Evolutionary conservation across 2,888 invertebrate genomes (phyloP).

Genomic region (Nycteola revayana): DNA sequence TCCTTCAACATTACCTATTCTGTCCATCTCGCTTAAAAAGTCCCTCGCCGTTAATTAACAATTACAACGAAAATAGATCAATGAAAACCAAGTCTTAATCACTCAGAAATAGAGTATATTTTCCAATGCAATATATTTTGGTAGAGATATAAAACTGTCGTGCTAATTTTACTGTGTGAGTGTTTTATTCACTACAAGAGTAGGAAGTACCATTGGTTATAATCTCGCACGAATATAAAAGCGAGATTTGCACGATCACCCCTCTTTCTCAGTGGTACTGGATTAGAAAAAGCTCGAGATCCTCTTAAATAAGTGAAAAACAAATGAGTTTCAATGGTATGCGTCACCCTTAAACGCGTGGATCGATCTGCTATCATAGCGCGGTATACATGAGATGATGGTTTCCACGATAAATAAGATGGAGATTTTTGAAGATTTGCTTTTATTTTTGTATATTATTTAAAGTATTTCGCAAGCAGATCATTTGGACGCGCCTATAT

Average conservation of each 20-base stretch:
- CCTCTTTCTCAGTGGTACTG: constrained; percentile 12
- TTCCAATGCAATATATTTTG: constrained; percentile 6
- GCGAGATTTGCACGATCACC: too few relatives aligned
- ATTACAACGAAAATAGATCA: constrained; percentile 10
- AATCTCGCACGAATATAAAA: background rate
- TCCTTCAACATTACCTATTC: constrained; percentile 17
- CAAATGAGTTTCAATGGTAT: constrained; percentile 44
- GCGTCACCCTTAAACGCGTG: constrained; percentile 41
- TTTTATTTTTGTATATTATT: too few relatives aligned
- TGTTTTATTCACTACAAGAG: constrained; percentile 62
- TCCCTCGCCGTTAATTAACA: constrained; percentile 45
- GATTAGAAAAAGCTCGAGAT: constrained; percentile 10
- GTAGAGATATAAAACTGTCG: constrained; percentile 15
- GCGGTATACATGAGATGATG: constrained; percentile 34
- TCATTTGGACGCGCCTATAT: too few relatives aligned
- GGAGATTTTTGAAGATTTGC: too few relatives aligned
- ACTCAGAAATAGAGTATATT: constrained; percentile 4
- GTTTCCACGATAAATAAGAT: too few relatives aligned
- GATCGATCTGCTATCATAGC: constrained; percentile 58
- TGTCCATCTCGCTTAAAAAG: constrained; percentile 31
- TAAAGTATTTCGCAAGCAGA: too few relatives aligned
- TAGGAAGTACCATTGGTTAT: constrained; percentile 20
- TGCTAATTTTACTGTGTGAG: constrained; percentile 34
- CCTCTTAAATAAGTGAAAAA: constrained; percentile 10
- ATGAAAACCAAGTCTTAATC: constrained; percentile 12